Percentiles rank a stretch among this genome's conserved stretches.
Conservation (phyloP, 2,797 vertebrate species). For the Clamator glandarius region DNA sequence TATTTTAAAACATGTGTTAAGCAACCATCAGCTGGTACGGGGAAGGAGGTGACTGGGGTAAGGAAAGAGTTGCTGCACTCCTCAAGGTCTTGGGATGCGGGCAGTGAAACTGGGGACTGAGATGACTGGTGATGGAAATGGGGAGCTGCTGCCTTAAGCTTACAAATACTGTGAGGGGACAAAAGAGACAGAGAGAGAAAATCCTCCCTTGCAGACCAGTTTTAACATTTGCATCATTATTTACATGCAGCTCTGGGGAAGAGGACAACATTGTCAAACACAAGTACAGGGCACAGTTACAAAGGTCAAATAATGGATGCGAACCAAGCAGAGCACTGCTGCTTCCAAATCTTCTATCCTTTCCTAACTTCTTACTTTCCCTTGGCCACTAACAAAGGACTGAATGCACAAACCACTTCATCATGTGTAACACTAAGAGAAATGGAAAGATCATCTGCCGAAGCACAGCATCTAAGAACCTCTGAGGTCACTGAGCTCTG, state of each 20-base stretch:
- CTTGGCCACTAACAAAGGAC: background rate
- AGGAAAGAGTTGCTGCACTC: no score
- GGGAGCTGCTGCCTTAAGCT: background rate
- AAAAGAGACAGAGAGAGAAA: no score
- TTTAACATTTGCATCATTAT: fast-evolving
- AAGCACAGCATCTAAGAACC: background rate
- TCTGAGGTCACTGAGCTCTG: background rate
- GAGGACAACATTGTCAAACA: background rate
- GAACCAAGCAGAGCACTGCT: background rate
- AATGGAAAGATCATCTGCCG: background rate
- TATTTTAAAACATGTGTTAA: background rate
- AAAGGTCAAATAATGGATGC: fast-evolving
- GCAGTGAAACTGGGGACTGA: no score
- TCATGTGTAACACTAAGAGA: fast-evolving
- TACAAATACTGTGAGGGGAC: background rate
- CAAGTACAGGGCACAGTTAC: fast-evolving
- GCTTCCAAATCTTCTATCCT: background rate
- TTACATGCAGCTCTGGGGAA: background rate
- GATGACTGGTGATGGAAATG: no score
- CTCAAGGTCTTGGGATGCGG: no score
- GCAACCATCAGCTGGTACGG: background rate
- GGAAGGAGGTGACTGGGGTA: no score
- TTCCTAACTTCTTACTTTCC: background rate
- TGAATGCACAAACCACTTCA: background rate
- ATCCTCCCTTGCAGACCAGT: background rate